A percentile compares a stretch with the other conserved stretches of the same genome.
These are phyloP conservation scores for Marcusenius ussheri DNA, from an alignment of 2,113 vertebrate species.

Conservation along the genomic window DNA sequence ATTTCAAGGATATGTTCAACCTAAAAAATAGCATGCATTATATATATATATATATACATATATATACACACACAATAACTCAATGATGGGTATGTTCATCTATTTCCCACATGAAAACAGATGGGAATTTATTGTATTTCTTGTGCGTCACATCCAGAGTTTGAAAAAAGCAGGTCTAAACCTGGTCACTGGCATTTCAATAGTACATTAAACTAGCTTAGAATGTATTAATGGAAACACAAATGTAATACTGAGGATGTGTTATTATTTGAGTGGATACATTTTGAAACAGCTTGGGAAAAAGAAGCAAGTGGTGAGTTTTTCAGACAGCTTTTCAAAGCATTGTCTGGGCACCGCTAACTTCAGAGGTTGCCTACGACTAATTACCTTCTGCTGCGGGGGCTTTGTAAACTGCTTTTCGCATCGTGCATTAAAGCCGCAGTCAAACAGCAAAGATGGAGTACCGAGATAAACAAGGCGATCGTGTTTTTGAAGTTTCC, in stretches of 20 bases:
- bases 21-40: not conserved
- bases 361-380: constrained; percentile 49
- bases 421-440: constrained; percentile 48
- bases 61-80: not conserved
- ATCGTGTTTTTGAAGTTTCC: constrained; percentile 50
- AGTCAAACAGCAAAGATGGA: constrained; percentile 57
- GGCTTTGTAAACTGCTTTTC: constrained; percentile 53
- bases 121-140: not conserved
- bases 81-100: not conserved
- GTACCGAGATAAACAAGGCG: constrained; percentile 55
- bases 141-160: not conserved
- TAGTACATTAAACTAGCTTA: not conserved
- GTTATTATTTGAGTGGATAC: not conserved
- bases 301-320: constrained; percentile 28
- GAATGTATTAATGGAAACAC: not conserved
- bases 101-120: not conserved
- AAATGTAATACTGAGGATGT: not conserved
- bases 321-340: constrained; percentile 41
- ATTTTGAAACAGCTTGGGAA: constrained; percentile 4
- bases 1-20: not conserved
- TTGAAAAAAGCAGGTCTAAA: not conserved
- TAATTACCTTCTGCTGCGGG: constrained; percentile 60
- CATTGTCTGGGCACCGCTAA: constrained; percentile 37
- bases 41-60: not conserved
- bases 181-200: not conserved